Evolutionary conservation across 2,113 vertebrate species (phyloP).

Genomic region (Cynoglossus semilaevis): DNA sequence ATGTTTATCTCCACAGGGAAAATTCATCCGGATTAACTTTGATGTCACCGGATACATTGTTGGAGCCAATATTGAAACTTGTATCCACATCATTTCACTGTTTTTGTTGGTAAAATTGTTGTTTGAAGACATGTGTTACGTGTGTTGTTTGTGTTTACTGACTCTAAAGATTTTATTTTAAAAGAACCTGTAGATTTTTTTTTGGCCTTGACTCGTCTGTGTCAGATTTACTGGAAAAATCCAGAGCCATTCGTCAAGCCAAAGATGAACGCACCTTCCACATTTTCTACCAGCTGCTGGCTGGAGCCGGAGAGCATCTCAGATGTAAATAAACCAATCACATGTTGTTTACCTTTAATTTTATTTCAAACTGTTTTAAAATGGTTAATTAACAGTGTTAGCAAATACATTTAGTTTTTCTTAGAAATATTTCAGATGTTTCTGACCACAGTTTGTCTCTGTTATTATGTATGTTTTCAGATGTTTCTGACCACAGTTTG

Average conservation of each 20-base stretch:
- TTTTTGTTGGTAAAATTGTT: background rate
- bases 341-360: too few species aligned
- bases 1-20: conserved; percentile 80
- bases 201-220: conserved; percentile 73
- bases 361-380: too few species aligned
- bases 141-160: too few species aligned
- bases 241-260: conserved; percentile 94
- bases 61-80: conserved; percentile 98
- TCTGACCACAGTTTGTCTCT: background rate
- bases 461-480: too few species aligned
- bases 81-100: conserved; percentile 83
- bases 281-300: conserved; percentile 93
- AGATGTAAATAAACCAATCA: conserved; percentile 79
- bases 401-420: too few species aligned
- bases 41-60: conserved; percentile 98
- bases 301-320: conserved; percentile 93
- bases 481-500: background rate
- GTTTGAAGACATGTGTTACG: too few species aligned
- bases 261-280: conserved; percentile 98
- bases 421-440: too few species aligned
- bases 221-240: conserved; percentile 94
- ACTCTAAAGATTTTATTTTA: background rate
- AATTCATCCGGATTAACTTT: conserved; percentile 99
- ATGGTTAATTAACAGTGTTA: too few species aligned
- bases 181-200: background rate